Percentiles rank a stretch among this genome's conserved stretches.
These are phyloP conservation scores for Gandaritis pyraliata DNA, from an alignment of 2,888 invertebrate species.

Conservation along the genomic window DNA sequence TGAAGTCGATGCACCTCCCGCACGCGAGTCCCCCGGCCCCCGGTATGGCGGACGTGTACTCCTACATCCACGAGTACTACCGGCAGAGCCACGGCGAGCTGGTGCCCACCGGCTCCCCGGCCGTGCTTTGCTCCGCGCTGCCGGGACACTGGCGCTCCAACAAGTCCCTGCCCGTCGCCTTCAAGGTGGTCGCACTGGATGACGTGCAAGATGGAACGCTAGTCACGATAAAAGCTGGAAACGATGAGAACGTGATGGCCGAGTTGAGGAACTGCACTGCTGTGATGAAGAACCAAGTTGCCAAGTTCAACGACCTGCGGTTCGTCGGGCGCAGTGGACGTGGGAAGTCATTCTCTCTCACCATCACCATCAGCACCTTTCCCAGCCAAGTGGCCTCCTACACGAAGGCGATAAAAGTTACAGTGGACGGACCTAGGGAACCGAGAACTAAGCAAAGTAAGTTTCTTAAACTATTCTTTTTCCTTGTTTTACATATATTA, in stretches of 20 bases:
- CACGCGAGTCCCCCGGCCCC: slow-evolving; percentile 83
- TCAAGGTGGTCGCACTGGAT: slow-evolving; percentile 97
- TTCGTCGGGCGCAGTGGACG: slow-evolving; percentile 99
- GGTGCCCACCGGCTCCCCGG: slow-evolving; percentile 97
- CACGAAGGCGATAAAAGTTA: slow-evolving; percentile 98
- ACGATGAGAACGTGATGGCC: slow-evolving; percentile 98
- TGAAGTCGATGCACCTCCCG: slow-evolving; percentile 88
- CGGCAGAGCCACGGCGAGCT: slow-evolving; percentile 96
- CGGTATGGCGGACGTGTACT: slow-evolving; percentile 90
- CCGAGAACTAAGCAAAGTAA: slow-evolving; percentile 98
- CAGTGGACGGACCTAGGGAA: slow-evolving; percentile 99
- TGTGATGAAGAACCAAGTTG: slow-evolving; percentile 98
- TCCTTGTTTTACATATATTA: slow-evolving; percentile 28
- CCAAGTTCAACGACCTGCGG: slow-evolving; percentile 98
- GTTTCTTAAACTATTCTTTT: slow-evolving; percentile 65
- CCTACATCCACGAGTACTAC: slow-evolving; percentile 90
- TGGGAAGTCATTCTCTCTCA: slow-evolving; percentile 97
- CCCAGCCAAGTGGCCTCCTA: slow-evolving; percentile 95
- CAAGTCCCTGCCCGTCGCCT: slow-evolving; percentile 97
- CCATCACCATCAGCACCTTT: slow-evolving; percentile 94
- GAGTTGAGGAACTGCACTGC: slow-evolving; percentile 97
- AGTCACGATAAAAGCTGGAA: slow-evolving; percentile 97
- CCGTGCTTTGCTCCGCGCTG: slow-evolving; percentile 96
- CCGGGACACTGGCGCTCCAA: slow-evolving; percentile 99
- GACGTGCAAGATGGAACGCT: slow-evolving; percentile 97